These are phyloP conservation scores for Rissa tridactyla DNA, from an alignment of 2,113 vertebrate genomes.

Conservation along the genomic window DNA sequence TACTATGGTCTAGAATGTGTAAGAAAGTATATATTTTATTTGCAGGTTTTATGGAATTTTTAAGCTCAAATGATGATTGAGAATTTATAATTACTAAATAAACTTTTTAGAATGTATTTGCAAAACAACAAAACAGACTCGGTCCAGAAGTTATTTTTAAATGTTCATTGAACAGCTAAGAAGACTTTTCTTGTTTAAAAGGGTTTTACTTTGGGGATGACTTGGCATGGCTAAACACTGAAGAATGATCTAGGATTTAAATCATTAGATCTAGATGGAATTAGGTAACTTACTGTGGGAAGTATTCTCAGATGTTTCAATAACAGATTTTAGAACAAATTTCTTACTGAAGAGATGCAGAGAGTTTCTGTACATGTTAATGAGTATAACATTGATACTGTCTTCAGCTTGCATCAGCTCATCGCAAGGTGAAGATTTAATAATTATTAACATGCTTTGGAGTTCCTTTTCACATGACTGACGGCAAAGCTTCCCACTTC, in stretches of 20 bases:
- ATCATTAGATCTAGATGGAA: not conserved
- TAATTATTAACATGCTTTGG: conserved; percentile 1
- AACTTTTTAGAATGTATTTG: not conserved
- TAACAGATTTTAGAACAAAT: not conserved
- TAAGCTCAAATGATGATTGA: not conserved
- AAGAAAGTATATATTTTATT: not conserved
- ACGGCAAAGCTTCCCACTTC: not conserved
- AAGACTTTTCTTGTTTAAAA: not conserved
- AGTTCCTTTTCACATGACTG: not conserved
- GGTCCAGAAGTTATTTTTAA: not conserved
- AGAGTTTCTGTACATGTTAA: not conserved
- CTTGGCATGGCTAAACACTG: not conserved
- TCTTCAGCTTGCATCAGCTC: not conserved
- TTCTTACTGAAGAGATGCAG: not conserved
- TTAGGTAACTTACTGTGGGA: not conserved
- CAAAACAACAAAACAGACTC: not conserved
- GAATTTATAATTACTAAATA: not conserved
- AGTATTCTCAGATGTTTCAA: not conserved
- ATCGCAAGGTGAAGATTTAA: not conserved
- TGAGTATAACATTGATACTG: not conserved
- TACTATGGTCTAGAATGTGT: not conserved
- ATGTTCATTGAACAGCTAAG: not conserved
- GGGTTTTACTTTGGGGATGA: not conserved
- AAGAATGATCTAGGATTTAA: not conserved
- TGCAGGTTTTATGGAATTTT: not conserved